Base-by-base conservation (phyloP, 92 coral and sea anemone species). In the Scolanthus callimorphus region DNA sequence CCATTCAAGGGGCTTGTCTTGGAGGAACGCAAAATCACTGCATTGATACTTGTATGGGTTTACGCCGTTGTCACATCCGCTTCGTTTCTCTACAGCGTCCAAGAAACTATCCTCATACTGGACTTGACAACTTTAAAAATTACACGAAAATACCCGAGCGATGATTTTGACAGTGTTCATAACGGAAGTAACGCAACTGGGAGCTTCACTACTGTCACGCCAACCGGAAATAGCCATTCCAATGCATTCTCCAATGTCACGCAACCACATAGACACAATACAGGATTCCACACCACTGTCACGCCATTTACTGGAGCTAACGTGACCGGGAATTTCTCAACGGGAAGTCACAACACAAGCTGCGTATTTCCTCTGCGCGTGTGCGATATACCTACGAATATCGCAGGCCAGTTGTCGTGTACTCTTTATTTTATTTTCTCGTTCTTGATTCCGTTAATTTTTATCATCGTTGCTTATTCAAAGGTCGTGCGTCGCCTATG, bases 71-170 rank as follows among this genome's bases (percentile, higher is more conserved):
- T 29, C 3, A 27, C 53, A 2, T 68, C 75, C 3, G 47, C 75
- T n/a, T 65, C 75, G n/a, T 68, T 68, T 46, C 65, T 68, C 22
- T 68, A 56, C 55, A 68, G 75, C 27, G 65, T 57, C 27, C 37
- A 27, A 11, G 58, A 41, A 65, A 55, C 54, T 6, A 48, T 47
- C 4, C 28, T 68, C 2, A n/a, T 46, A 17, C 31, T 55, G 63
- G 75, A 68, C 4, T 57, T 68, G 13, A 19, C 19, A 19, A 46
- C 56, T 23, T 43, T 31, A 15, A 22, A 15, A 15, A 39, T 11
- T 13, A 0, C 19, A 20, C 52, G 28, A 44, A 15, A 21, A 46
- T 6, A 20, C 17, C 8, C 8, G 11, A 46, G 4, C 4, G 23
- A 46, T 9, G 52, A 46, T 6, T 20, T 46, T 4, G 8, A 34